Base-by-base conservation (phyloP, 2,888 invertebrate species). In the Belgica antarctica region DNA sequence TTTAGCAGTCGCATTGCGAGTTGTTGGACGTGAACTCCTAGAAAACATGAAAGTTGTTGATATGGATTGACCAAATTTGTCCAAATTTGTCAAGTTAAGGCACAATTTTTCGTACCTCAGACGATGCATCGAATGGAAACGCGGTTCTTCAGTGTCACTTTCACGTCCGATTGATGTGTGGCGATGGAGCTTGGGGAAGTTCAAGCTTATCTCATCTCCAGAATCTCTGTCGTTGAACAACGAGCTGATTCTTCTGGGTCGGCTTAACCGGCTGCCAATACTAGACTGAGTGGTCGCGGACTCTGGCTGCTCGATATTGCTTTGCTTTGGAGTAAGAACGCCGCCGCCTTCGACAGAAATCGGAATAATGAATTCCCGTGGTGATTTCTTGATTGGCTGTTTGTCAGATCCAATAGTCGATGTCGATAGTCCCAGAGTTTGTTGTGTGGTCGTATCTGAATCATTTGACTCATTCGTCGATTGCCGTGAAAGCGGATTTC, bases 281-380 rank as follows among this genome's bases (percentile, higher is more conserved):
- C 82, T 84, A 57, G 83, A 83, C 47, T 83, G 83, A 22, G 83
- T 83, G 59, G 82, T 82, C 72, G 82, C 84, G 34, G 86, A 82
- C 71, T 90, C 90, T 2, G 83, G 83, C 15, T 90, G 90, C 77
- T 92, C 91, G 71, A 90, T 82, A 77, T 90, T 90, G 73, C 89
- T 87, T 72, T 85, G 85, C 71, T 87, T 75, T 47, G 80, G 80
- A 28, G 80, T 80, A 70, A 80, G 89, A 78, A 89, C 91, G 72
- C 92, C 93, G 72, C 92, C 92, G 74, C 93, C 94, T 79, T 94
- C 94, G 70, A 94, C 89, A 17, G 92, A 92, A 76, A 94, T 94
- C n/a, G 94, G 94, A 79, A 94, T 94, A 75, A 94, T 93, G 77
- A 92, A 93, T 81, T 94, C 94, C 52, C 94, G 84, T 15, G 93